Conservation (phyloP, 2,888 invertebrate species). For the Matsumyia berberina region DNA sequence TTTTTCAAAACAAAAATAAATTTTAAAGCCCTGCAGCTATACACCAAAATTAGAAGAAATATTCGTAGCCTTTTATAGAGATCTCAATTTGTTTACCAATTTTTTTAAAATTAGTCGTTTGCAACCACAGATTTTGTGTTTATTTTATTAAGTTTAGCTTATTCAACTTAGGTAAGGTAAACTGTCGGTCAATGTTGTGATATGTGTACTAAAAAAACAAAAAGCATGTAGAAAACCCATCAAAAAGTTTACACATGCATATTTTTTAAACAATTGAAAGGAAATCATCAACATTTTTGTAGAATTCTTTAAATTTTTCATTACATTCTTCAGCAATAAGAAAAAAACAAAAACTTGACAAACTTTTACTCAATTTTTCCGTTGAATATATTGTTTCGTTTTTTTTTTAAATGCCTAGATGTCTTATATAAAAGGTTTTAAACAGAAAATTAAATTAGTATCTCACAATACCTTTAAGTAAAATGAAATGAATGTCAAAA, state of each 20-base stretch:
- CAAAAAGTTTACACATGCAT: conserved; percentile 1
- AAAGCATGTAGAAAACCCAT: conserved; percentile 64
- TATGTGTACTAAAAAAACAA: conserved; percentile 64
- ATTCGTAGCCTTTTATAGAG: conserved; percentile 28
- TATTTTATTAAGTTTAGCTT: conserved; percentile 23
- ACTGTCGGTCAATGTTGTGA: conserved; percentile 72
- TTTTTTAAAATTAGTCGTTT: neutral
- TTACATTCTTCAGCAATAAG: conserved; percentile 45
- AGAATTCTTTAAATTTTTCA: conserved; percentile 19
- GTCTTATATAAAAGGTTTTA: conserved; percentile 38
- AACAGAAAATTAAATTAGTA: conserved; percentile 20
- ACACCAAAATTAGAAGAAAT: conserved; percentile 64
- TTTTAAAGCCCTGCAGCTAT: conserved; percentile 80
- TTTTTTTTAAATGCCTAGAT: conserved; percentile 49
- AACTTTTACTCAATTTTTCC: neutral
- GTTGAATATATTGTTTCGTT: conserved; percentile 5
- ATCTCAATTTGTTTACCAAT: neutral
- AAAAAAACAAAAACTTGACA: conserved; percentile 7
- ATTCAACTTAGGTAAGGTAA: conserved; percentile 6
- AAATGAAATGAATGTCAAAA: conserved; percentile 24
- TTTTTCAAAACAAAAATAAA: conserved; percentile 52
- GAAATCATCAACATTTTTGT: conserved; percentile 72
- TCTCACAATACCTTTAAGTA: conserved; percentile 37
- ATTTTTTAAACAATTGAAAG: conserved; percentile 23
- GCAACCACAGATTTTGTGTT: neutral